Evolutionary conservation across 2,797 vertebrate species (phyloP).

Genomic region (Squalus acanthias): DNA sequence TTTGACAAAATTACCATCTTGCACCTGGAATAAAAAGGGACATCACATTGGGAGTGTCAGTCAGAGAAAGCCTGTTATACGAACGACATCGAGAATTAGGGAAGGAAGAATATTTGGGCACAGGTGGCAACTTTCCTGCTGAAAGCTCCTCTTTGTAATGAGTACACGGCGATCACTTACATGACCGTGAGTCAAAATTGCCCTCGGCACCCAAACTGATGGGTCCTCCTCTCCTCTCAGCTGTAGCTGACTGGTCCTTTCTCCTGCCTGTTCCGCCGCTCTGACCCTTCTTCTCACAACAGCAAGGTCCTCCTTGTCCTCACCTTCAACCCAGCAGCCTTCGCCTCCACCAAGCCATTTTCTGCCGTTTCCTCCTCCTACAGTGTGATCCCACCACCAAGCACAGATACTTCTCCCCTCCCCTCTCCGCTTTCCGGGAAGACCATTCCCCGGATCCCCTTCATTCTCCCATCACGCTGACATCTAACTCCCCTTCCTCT

Average conservation of each 20-base stretch:
- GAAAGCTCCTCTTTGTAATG: not conserved
- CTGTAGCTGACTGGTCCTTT: not conserved
- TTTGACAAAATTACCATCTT: constrained; percentile 66
- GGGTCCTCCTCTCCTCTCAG: not conserved
- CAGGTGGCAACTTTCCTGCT: not conserved
- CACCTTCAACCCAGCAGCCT: no score
- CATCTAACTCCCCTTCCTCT: not conserved
- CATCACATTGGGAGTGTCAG: not conserved
- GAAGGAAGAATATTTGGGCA: not conserved
- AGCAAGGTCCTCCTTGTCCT: no score
- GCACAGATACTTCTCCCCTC: not conserved
- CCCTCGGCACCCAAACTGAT: not conserved
- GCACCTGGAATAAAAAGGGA: constrained; percentile 52
- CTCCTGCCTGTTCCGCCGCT: not conserved
- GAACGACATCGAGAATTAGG: not conserved
- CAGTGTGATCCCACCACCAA: not conserved
- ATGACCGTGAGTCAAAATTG: not conserved
- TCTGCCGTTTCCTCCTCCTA: not conserved
- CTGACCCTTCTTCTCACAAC: no score
- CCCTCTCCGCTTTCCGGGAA: not conserved
- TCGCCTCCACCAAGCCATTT: not conserved
- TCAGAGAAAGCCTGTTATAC: not conserved
- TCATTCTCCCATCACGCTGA: not conserved
- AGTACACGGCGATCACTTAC: not conserved
- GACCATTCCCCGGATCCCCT: no score